phyloP scores from a whole-genome alignment of 2,797 vertebrate species.

The Malacoctenus gilli region DNA sequence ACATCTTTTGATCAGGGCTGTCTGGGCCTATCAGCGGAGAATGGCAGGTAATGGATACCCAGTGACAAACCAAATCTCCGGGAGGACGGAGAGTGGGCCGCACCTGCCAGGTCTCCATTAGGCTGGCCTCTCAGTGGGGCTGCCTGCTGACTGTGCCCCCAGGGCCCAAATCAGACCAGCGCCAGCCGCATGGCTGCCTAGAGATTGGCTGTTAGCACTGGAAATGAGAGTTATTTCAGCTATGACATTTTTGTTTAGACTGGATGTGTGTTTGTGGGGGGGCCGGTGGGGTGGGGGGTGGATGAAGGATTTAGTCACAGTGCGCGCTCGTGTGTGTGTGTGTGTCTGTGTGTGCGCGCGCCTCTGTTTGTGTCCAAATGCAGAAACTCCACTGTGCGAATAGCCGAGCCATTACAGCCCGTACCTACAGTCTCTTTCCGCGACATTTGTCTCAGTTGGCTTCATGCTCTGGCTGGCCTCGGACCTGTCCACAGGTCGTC shows the following conservation, averaged over 20 bases:
- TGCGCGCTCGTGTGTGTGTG: slow-evolving; percentile 22
- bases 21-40: slow-evolving; percentile 99
- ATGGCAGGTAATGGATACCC: slow-evolving; percentile 99
- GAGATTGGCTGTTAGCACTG: slow-evolving; percentile 99
- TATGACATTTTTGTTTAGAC: slow-evolving; percentile 97
- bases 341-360: slow-evolving; percentile 12
- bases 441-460: slow-evolving; percentile 57
- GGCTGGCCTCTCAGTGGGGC: slow-evolving; percentile 90
- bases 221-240: slow-evolving; percentile 99
- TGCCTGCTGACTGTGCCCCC: slow-evolving; percentile 92
- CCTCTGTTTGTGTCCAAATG: slow-evolving; percentile 26
- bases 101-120: slow-evolving; percentile 99
- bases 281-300: slow-evolving; percentile 26
- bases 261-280: slow-evolving; percentile 67
- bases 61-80: slow-evolving; percentile 99
- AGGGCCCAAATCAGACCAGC: slow-evolving; percentile 97
- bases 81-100: slow-evolving; percentile 97
- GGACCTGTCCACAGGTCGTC: slow-evolving; percentile 46
- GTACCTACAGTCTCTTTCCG: slow-evolving; percentile 38
- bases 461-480: slow-evolving; percentile 49
- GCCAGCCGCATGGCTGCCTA: slow-evolving; percentile 78
- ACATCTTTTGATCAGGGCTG: slow-evolving; percentile 99
- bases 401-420: slow-evolving; percentile 26
- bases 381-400: slow-evolving; percentile 24
- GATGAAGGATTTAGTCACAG: slow-evolving; percentile 66